Percentiles rank a stretch among this genome's conserved stretches.
These are phyloP conservation scores for Leptinotarsa lineolata DNA, from an alignment of 1,140 invertebrate genomes.

Conservation along the genomic window DNA sequence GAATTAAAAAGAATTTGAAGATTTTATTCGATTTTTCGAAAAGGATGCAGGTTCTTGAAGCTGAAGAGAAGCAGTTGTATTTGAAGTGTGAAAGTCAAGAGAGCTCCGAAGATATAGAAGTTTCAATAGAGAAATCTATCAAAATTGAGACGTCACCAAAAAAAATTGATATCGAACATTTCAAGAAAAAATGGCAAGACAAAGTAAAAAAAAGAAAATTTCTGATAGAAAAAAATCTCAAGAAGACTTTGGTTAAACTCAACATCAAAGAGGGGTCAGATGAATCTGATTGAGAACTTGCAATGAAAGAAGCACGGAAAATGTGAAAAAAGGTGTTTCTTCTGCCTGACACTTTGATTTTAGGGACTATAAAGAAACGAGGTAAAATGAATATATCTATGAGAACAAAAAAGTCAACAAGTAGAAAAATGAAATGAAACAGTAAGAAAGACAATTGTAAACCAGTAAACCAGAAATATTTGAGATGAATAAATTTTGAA, in stretches of 20 bases:
- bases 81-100: constrained; percentile 7
- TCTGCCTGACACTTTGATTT: too few relatives aligned
- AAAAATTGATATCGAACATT: constrained; percentile 23
- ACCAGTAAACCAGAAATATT: not conserved
- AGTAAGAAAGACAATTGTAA: constrained; percentile 12
- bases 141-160: constrained; percentile 7
- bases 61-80: constrained; percentile 34
- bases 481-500: not conserved
- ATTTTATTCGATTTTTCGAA: constrained; percentile 49
- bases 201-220: constrained; percentile 20
- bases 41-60: constrained; percentile 41
- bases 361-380: too few relatives aligned
- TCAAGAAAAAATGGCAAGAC: constrained; percentile 23
- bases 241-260: constrained; percentile 30
- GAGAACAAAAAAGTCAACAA: too few relatives aligned
- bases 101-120: constrained; percentile 21
- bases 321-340: not conserved
- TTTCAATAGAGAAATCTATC: constrained; percentile 10
- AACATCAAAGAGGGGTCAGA: constrained; percentile 27
- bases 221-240: constrained; percentile 26
- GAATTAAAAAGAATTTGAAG: constrained; percentile 47
- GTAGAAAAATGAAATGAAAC: not conserved
- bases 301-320: not conserved
- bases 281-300: constrained; percentile 21
- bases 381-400: too few relatives aligned